Percentiles rank a stretch among this genome's conserved stretches.
Evolutionary conservation across 2,797 vertebrate species (phyloP).

Genomic region (Microctenopoma stevenorrisi): DNA sequence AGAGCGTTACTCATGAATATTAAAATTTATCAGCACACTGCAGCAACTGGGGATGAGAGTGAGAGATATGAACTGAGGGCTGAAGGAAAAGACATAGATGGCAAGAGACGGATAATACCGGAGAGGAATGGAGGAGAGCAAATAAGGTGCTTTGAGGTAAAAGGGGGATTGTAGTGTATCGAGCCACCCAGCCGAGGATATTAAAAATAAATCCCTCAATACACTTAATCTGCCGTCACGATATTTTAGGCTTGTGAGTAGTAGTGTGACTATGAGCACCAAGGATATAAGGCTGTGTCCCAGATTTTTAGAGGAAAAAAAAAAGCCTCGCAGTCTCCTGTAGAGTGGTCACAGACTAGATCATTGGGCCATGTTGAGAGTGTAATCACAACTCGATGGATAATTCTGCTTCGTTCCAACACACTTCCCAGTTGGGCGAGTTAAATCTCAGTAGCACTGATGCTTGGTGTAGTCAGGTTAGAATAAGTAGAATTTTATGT

Average conservation of each 20-base stretch:
- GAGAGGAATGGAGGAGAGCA: slow-evolving; percentile 17
- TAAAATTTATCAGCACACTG: slow-evolving; percentile 63
- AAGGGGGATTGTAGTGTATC: slow-evolving; percentile 25
- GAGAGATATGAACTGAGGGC: slow-evolving; percentile 29
- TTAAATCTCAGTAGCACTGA: neutral
- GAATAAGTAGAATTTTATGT: neutral
- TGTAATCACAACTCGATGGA: neutral
- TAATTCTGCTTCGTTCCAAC: too few species aligned
- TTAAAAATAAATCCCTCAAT: slow-evolving; percentile 59
- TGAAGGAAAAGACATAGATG: slow-evolving; percentile 26
- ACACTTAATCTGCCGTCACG: slow-evolving; percentile 42
- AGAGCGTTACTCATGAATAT: slow-evolving; percentile 61
- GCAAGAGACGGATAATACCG: slow-evolving; percentile 15
- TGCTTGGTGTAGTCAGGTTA: neutral
- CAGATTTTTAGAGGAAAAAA: slow-evolving; percentile 4
- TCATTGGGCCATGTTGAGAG: neutral
- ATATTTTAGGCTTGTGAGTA: slow-evolving; percentile 40
- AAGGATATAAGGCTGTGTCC: slow-evolving; percentile 23
- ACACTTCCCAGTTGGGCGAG: too few species aligned
- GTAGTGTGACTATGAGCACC: slow-evolving; percentile 24
- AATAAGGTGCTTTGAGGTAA: slow-evolving; percentile 49
- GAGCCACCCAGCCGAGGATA: slow-evolving; percentile 32
- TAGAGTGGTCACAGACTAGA: neutral
- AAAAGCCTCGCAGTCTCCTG: neutral
- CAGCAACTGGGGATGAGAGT: slow-evolving; percentile 49